Conservation (phyloP, 2,113 vertebrate species). For the Sciurus niger region DNA sequence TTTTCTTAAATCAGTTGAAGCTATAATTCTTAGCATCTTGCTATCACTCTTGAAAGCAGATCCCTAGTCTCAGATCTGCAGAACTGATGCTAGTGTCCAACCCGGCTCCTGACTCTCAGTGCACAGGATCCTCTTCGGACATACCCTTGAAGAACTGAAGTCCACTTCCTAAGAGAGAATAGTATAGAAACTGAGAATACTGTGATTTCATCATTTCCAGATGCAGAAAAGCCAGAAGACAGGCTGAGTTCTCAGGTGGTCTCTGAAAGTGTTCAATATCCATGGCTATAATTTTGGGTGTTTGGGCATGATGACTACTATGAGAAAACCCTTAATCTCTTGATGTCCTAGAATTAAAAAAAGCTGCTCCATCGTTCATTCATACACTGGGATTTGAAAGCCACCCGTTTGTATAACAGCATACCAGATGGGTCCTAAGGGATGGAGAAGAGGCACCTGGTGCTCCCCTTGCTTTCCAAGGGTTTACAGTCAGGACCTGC, state of each 20-base stretch:
- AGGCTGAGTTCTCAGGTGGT: neutral
- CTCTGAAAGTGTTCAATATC: slow-evolving; percentile 9
- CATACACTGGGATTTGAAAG: neutral
- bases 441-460: neutral
- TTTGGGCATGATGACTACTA: neutral
- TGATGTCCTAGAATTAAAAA: slow-evolving; percentile 22
- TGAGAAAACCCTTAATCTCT: neutral
- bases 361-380: neutral
- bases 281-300: neutral
- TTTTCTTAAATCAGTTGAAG: neutral
- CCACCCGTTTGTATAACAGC: neutral
- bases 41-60: neutral
- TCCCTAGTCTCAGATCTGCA: neutral
- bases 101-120: neutral
- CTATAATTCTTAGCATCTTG: neutral
- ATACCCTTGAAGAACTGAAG: neutral
- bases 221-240: neutral
- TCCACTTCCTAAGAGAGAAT: neutral
- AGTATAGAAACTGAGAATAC: neutral
- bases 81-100: neutral
- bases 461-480: neutral
- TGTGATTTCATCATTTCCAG: neutral
- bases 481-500: neutral
- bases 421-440: neutral
- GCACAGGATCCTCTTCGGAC: neutral